Evolutionary conservation across 2,888 invertebrate species (phyloP).

Genomic region (Nipponacmea schrenckii): DNA sequence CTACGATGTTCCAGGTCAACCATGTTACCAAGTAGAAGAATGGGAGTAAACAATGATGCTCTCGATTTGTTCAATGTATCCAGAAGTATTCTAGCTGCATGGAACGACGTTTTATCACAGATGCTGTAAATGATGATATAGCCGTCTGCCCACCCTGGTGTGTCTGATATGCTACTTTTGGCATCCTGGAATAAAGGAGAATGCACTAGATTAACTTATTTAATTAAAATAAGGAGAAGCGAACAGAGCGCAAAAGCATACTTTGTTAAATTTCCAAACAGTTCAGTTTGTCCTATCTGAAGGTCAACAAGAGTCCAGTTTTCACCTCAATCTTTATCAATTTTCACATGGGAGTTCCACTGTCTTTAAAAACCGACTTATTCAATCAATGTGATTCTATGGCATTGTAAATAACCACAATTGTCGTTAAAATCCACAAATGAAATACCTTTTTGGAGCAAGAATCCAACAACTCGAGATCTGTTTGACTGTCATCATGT

Average conservation of each 20-base stretch:
- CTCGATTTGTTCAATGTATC: slow-evolving; percentile 37
- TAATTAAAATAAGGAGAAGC: no score
- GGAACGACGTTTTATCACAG: slow-evolving; percentile 81
- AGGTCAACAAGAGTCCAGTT: no score
- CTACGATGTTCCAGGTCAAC: slow-evolving; percentile 74
- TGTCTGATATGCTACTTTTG: slow-evolving; percentile 14
- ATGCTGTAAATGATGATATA: slow-evolving; percentile 86
- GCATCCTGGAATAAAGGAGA: slow-evolving; percentile 12
- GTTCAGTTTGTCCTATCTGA: not conserved
- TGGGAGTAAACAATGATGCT: slow-evolving; percentile 80
- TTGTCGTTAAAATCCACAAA: no score
- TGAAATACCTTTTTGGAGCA: slow-evolving; percentile 41
- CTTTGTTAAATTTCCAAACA: no score
- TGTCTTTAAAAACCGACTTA: no score
- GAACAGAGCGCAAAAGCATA: no score
- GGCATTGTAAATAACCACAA: no score
- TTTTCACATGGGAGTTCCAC: no score
- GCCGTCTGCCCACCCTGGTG: slow-evolving; percentile 78
- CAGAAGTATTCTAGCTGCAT: slow-evolving; percentile 57
- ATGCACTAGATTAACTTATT: not conserved
- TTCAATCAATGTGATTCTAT: no score
- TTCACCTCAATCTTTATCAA: no score
- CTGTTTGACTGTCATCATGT: slow-evolving; percentile 46
- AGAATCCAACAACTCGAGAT: slow-evolving; percentile 55
- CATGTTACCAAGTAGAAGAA: slow-evolving; percentile 83